phyloP scores from a whole-genome alignment of 2,113 vertebrate genomes.

The Benitochromis conjunctus region DNA sequence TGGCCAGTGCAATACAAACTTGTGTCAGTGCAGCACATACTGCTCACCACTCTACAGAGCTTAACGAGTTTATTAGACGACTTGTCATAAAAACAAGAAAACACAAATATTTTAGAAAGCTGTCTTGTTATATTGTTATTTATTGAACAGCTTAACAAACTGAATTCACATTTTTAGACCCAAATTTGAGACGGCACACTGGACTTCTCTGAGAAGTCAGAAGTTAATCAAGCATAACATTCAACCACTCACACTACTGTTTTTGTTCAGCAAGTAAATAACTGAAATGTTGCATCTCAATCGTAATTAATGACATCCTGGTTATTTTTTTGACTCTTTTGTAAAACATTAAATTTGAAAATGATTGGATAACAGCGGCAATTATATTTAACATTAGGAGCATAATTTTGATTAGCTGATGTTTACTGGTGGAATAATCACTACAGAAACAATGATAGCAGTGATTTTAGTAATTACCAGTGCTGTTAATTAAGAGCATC shows the following conservation, averaged over 20 bases:
- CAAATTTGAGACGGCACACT: not conserved
- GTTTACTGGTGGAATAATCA: not conserved
- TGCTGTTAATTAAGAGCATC: not conserved
- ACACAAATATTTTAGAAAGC: not conserved
- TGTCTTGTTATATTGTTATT: not conserved
- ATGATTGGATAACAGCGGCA: not conserved
- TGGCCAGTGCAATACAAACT: not conserved
- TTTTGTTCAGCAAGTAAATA: not conserved
- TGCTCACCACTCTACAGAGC: not conserved
- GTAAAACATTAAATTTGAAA: not conserved
- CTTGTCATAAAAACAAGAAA: not conserved
- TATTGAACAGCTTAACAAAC: not conserved
- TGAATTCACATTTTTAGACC: not conserved
- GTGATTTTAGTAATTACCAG: not conserved
- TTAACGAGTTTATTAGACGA: not conserved
- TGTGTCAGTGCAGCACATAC: not conserved
- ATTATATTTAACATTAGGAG: not conserved
- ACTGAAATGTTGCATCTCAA: not conserved
- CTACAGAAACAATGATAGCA: not conserved
- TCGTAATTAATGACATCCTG: not conserved
- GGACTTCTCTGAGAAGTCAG: not conserved
- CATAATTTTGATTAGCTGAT: not conserved
- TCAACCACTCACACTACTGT: no score
- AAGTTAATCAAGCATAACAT: not conserved
- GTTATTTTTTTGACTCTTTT: not conserved